A percentile compares a stretch with the other conserved stretches of the same genome.
phyloP scores from a whole-genome alignment of 1,140 invertebrate genomes.

The Drosophila guanche region DNA sequence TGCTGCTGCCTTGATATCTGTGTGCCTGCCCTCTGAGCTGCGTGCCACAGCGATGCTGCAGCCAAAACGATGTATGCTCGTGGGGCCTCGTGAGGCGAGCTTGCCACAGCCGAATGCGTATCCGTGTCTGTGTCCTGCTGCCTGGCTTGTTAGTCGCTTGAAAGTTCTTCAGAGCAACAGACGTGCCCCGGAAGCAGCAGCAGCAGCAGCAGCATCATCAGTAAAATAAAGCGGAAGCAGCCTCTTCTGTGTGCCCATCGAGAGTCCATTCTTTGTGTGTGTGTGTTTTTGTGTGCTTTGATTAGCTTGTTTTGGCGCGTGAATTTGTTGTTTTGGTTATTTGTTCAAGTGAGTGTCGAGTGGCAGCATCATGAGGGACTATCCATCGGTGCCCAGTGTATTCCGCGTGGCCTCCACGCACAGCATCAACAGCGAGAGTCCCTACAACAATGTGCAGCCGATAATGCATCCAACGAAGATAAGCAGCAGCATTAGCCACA shows the following conservation, averaged over 20 bases:
- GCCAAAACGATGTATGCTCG: too few relatives aligned
- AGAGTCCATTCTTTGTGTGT: not conserved
- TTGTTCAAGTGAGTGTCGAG: not conserved
- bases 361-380: constrained; percentile 73
- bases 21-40: too few relatives aligned
- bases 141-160: constrained; percentile 53
- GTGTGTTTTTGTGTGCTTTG: constrained; percentile 8
- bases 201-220: not conserved
- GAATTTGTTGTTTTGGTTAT: constrained; percentile 1
- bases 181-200: constrained; percentile 24
- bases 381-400: constrained; percentile 79
- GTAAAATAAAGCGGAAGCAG: not conserved
- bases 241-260: not conserved
- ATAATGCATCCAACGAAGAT: constrained; percentile 24
- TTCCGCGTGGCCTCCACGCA: constrained; percentile 79
- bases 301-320: not conserved
- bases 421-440: constrained; percentile 67
- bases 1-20: too few relatives aligned
- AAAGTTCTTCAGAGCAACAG: constrained; percentile 50
- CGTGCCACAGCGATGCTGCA: too few relatives aligned
- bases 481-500: constrained; percentile 29
- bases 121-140: constrained; percentile 16
- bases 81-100: not conserved
- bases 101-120: constrained; percentile 32
- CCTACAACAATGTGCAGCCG: constrained; percentile 32